These are phyloP conservation scores for Drosophila prosaltans DNA, from an alignment of 1,140 invertebrate genomes.

Conservation along the genomic window DNA sequence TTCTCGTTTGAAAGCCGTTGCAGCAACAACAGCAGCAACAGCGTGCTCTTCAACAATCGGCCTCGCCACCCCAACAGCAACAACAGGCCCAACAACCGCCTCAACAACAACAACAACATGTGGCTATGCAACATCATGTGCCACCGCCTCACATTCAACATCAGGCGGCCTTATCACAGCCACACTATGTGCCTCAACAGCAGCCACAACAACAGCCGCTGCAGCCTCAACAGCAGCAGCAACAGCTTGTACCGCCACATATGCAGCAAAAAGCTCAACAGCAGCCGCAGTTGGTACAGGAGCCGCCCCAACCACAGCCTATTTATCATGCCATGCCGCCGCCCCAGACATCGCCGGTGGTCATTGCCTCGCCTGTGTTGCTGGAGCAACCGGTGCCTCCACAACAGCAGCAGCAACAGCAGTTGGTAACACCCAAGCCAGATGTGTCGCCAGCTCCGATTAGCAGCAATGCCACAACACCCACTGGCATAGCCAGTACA, in stretches of 20 bases:
- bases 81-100: conserved; percentile 48
- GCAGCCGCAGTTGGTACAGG: conserved; percentile 66
- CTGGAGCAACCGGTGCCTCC: conserved; percentile 45
- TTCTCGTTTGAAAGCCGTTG: conserved; percentile 15
- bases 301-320: conserved; percentile 52
- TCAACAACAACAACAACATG: conserved; percentile 63
- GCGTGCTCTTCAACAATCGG: conserved; percentile 69
- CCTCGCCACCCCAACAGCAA: conserved; percentile 50
- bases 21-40: conserved; percentile 45
- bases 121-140: conserved; percentile 70
- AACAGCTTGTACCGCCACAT: conserved; percentile 60
- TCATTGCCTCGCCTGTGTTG: conserved; percentile 43
- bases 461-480: conserved; percentile 63
- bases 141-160: conserved; percentile 60
- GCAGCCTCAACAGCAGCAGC: conserved; percentile 72
- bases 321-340: conserved; percentile 63
- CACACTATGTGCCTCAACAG: conserved; percentile 81
- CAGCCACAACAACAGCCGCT: conserved; percentile 57
- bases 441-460: conserved; percentile 56
- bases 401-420: conserved; percentile 57
- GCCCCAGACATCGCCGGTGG: conserved; percentile 75
- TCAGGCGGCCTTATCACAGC: conserved; percentile 82
- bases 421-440: conserved; percentile 53
- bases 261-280: conserved; percentile 83
- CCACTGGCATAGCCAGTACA: conserved; percentile 64